Evolutionary conservation across 1,140 invertebrate genomes (phyloP).

Genomic region (Aphaenogaster rudis): DNA sequence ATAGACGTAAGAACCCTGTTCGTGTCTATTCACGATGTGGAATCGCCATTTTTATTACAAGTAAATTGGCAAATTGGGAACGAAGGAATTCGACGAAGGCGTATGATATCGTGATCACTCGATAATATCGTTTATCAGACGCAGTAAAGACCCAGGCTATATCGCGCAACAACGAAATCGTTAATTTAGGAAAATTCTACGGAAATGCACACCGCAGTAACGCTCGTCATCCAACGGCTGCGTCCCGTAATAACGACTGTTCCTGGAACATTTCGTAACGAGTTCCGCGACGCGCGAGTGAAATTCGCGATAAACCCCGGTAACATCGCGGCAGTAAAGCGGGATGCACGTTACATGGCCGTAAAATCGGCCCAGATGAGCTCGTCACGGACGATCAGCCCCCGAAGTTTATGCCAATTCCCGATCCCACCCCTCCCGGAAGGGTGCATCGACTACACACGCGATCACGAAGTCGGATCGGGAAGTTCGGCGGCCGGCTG

Average conservation of each 20-base stretch:
- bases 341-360: slow-evolving; percentile 71
- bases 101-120: slow-evolving; percentile 1
- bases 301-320: slow-evolving; percentile 59
- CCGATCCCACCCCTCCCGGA: not conserved
- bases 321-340: slow-evolving; percentile 70
- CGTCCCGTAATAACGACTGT: slow-evolving; percentile 30
- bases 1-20: not conserved
- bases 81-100: slow-evolving; percentile 24
- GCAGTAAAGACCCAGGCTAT: not conserved
- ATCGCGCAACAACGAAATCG: not conserved
- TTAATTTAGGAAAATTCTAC: slow-evolving; percentile 48
- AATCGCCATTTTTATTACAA: slow-evolving; percentile 25
- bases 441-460: slow-evolving; percentile 49
- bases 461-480: slow-evolving; percentile 71
- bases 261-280: slow-evolving; percentile 70
- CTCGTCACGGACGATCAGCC: slow-evolving; percentile 74
- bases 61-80: slow-evolving; percentile 15
- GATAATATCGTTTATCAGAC: slow-evolving; percentile 21
- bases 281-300: slow-evolving; percentile 67
- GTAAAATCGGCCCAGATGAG: slow-evolving; percentile 71
- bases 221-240: not conserved
- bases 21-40: not conserved
- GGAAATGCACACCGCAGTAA: slow-evolving; percentile 18
- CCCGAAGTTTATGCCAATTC: slow-evolving; percentile 72
- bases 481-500: slow-evolving; percentile 64